Percentiles rank a stretch among this genome's conserved stretches.
Evolutionary conservation across 2,113 vertebrate genomes (phyloP).

Genomic region (Macrotis lagotis): DNA sequence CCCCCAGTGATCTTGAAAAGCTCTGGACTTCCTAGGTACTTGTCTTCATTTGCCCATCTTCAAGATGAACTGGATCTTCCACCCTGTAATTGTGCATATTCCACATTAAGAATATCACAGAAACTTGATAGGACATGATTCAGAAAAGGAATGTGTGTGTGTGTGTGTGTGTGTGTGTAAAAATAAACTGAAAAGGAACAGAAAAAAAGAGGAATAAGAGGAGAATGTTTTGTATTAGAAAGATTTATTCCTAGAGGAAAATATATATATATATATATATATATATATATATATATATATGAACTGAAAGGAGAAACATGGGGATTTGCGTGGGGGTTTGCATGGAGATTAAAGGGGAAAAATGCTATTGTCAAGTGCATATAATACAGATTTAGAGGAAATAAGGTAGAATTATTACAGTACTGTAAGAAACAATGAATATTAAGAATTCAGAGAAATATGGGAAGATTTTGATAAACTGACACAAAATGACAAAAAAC

Average conservation of each 20-base stretch:
- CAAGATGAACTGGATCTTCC: neutral
- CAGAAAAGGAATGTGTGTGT: neutral
- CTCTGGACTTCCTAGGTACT: too few species aligned
- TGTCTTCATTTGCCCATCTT: too few species aligned
- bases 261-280: too few species aligned
- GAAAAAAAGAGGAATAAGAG: too few species aligned
- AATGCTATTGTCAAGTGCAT: neutral
- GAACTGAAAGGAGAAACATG: neutral
- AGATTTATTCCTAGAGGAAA: neutral
- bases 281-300: too few species aligned
- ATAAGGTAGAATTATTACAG: neutral
- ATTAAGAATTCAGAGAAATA: neutral
- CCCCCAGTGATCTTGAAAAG: too few species aligned
- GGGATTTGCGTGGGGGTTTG: too few species aligned
- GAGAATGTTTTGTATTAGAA: neutral
- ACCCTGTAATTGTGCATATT: neutral
- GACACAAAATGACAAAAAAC: too few species aligned
- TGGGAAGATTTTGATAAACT: neutral
- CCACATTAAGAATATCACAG: neutral
- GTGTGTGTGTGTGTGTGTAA: too few species aligned
- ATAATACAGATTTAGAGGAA: neutral
- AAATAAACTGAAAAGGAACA: too few species aligned
- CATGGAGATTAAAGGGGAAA: neutral
- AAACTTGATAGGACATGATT: neutral
- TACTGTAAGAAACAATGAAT: neutral